These are phyloP conservation scores for Grallaria varia DNA, from an alignment of 2,113 vertebrate genomes.

Conservation along the genomic window DNA sequence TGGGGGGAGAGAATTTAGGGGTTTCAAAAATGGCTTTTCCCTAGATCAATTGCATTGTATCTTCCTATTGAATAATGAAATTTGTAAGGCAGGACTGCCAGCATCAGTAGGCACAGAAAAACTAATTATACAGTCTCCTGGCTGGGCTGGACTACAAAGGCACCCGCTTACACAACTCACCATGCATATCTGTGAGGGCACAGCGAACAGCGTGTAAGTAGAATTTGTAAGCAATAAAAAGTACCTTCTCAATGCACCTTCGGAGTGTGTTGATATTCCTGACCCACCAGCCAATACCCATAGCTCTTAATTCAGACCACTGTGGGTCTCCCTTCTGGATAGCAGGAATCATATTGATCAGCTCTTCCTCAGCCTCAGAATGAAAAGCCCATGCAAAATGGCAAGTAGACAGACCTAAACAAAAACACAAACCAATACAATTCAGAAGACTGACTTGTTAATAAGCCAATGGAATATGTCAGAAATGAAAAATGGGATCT, in stretches of 20 bases:
- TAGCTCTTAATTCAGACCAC: constrained; percentile 93
- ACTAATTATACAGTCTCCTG: not conserved
- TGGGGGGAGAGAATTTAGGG: not conserved
- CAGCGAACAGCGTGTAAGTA: not conserved
- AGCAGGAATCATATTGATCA: constrained; percentile 96
- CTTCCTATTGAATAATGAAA: not conserved
- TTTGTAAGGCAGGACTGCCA: not conserved
- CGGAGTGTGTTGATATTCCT: constrained; percentile 95
- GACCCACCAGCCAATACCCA: constrained; percentile 98
- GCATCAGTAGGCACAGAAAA: not conserved
- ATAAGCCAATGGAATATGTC: not conserved
- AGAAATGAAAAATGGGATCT: not conserved
- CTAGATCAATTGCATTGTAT: not conserved
- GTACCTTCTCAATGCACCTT: constrained; percentile 96
- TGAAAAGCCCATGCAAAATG: constrained; percentile 99
- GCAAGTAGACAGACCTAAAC: constrained; percentile 91
- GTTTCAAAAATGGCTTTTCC: not conserved
- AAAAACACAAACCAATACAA: not conserved
- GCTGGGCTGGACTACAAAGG: not conserved
- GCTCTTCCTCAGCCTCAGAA: constrained; percentile 95
- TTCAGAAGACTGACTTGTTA: not conserved
- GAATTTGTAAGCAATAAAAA: not conserved
- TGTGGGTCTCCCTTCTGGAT: constrained; percentile 95
- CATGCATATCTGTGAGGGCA: not conserved
- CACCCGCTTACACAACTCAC: not conserved